A percentile compares a stretch with the other conserved stretches of the same genome.
These are phyloP conservation scores for Gallinago paraguaiae DNA, from an alignment of 2,113 vertebrate species.

Conservation along the genomic window DNA sequence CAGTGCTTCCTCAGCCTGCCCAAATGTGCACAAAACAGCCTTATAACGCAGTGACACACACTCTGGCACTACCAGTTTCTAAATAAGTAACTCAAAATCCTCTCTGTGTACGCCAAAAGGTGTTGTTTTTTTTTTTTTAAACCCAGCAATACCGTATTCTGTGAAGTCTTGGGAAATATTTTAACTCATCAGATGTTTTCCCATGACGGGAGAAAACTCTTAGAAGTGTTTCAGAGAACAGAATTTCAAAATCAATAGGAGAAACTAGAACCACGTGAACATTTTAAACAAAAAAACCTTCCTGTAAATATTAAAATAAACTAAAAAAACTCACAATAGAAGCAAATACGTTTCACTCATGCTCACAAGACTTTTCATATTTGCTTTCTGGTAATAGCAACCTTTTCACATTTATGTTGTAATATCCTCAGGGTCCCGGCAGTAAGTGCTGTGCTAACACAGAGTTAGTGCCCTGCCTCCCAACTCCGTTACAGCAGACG, in stretches of 20 bases:
- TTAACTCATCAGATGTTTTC: background rate
- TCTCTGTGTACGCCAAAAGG: background rate
- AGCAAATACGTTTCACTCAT: fast-evolving
- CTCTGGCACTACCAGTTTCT: background rate
- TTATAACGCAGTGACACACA: background rate
- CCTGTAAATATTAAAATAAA: background rate
- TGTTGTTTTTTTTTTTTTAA: background rate
- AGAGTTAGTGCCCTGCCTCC: background rate
- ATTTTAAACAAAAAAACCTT: background rate
- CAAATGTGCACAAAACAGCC: background rate
- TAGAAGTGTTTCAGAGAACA: background rate
- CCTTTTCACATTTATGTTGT: fast-evolving
- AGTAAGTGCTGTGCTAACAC: background rate
- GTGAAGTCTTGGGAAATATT: background rate
- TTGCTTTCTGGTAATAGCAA: background rate
- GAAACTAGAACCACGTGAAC: background rate
- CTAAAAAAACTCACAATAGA: fast-evolving
- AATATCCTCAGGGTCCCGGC: background rate
- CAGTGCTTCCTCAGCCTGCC: fast-evolving
- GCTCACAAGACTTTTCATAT: fast-evolving
- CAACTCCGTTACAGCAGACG: fast-evolving
- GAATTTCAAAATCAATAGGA: background rate
- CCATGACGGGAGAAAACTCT: background rate
- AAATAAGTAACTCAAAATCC: background rate
- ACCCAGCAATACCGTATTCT: background rate